phyloP scores from a whole-genome alignment of 2,113 vertebrate genomes.

The Callionymus lyra region DNA sequence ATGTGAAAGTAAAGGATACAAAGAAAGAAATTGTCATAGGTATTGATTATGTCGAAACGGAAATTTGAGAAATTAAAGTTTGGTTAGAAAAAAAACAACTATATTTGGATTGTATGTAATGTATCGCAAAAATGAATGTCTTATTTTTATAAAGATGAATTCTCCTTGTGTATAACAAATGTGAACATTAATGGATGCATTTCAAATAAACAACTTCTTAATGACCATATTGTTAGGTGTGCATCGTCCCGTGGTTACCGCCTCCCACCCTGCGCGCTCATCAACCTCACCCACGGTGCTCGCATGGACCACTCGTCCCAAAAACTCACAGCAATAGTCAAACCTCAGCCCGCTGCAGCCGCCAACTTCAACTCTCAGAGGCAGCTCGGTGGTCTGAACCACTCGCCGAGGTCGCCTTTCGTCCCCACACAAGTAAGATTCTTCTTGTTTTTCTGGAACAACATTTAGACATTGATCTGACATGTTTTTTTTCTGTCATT shows the following conservation, averaged over 20 bases:
- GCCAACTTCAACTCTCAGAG: conserved; percentile 42
- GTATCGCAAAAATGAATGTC: no score
- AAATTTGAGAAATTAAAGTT: no score
- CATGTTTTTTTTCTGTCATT: neutral
- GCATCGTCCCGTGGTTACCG: conserved; percentile 79
- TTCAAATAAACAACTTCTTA: neutral
- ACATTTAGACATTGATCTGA: neutral
- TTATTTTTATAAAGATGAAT: no score
- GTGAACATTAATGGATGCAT: no score
- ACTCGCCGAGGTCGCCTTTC: conserved; percentile 87
- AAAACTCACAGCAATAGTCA: conserved; percentile 87
- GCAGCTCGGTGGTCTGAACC: conserved; percentile 77
- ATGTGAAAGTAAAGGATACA: no score
- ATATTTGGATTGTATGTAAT: no score
- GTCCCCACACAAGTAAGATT: conserved; percentile 76
- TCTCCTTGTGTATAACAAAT: no score
- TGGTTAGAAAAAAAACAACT: no score
- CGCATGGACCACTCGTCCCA: conserved; percentile 77
- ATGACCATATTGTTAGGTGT: conserved; percentile 61
- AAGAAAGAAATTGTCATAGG: no score
- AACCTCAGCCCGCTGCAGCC: conserved; percentile 76
- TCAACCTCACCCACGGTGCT: conserved; percentile 84
- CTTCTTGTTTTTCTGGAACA: no score
- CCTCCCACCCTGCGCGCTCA: conserved; percentile 88
- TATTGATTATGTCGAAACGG: no score